These are phyloP conservation scores for Cydia pomonella DNA, from an alignment of 1,140 invertebrate genomes.

Conservation along the genomic window DNA sequence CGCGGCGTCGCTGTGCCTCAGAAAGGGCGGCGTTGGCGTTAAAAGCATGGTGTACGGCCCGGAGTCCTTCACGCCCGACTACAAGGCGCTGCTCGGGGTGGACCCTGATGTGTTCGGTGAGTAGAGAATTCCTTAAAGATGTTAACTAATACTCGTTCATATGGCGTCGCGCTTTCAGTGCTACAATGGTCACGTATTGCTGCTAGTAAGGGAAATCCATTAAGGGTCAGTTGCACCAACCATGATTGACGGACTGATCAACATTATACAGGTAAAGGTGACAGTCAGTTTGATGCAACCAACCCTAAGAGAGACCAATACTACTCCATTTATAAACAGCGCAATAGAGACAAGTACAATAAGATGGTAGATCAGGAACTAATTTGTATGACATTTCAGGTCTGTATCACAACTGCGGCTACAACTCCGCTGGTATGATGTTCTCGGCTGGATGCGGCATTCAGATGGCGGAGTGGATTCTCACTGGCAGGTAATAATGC, in stretches of 20 bases:
- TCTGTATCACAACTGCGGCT: constrained; percentile 92
- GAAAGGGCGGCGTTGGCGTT: constrained; percentile 87
- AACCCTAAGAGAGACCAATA: no score
- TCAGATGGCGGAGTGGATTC: constrained; percentile 92
- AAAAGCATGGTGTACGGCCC: constrained; percentile 85
- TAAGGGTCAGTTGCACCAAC: no score
- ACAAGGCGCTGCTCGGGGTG: constrained; percentile 91
- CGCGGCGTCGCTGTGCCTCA: constrained; percentile 87
- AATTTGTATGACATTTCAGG: constrained; percentile 60
- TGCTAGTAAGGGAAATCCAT: no score
- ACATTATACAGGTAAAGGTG: no score
- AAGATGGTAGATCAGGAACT: no score
- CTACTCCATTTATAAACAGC: no score
- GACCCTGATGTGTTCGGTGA: constrained; percentile 76
- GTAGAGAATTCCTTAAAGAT: background rate
- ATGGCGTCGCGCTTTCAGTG: no score
- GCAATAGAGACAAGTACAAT: no score
- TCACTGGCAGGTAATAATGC: constrained; percentile 82
- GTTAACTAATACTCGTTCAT: no score
- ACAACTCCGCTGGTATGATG: constrained; percentile 96
- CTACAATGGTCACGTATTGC: no score
- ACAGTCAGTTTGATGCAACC: no score
- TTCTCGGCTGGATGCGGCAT: constrained; percentile 92
- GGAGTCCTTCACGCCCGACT: constrained; percentile 94
- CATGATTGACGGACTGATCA: no score